These are phyloP conservation scores for Neomicropteryx cornuta DNA, from an alignment of 1,140 invertebrate species.

Conservation along the genomic window DNA sequence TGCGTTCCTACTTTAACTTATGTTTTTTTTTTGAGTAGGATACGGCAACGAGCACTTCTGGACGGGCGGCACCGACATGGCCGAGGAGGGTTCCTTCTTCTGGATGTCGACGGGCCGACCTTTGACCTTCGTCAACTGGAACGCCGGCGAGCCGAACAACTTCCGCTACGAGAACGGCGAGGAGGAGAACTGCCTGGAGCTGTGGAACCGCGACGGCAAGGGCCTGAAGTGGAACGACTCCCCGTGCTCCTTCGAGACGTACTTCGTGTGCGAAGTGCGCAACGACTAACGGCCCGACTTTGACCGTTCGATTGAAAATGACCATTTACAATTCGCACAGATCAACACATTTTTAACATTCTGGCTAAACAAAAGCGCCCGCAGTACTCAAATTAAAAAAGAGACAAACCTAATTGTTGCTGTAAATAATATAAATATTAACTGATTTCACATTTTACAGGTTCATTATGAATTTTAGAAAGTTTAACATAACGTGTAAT, in stretches of 20 bases:
- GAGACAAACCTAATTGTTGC: too few relatives aligned
- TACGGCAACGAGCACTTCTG: constrained; percentile 85
- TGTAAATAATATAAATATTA: too few relatives aligned
- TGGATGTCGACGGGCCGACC: constrained; percentile 86
- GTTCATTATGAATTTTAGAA: too few relatives aligned
- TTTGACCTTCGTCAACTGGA: constrained; percentile 86
- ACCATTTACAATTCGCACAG: constrained; percentile 2
- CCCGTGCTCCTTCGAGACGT: constrained; percentile 85
- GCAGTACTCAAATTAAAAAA: too few relatives aligned
- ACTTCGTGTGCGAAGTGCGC: constrained; percentile 81
- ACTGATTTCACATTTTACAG: too few relatives aligned
- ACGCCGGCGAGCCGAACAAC: constrained; percentile 83
- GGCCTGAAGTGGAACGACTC: constrained; percentile 89
- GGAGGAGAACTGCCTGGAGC: constrained; percentile 80
- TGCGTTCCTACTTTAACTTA: background rate
- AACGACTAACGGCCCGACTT: constrained; percentile 24
- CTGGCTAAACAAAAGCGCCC: too few relatives aligned
- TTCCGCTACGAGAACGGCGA: constrained; percentile 88
- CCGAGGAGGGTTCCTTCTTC: constrained; percentile 81
- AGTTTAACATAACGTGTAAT: too few relatives aligned
- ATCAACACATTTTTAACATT: too few relatives aligned
- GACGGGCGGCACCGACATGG: constrained; percentile 84
- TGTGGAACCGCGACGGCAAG: constrained; percentile 86
- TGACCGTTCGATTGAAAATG: constrained; percentile 1
- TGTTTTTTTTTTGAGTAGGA: constrained; percentile 39